Percentiles rank a stretch among this genome's conserved stretches.
phyloP scores from a whole-genome alignment of 2,797 vertebrate genomes.

The Bradypus variegatus region DNA sequence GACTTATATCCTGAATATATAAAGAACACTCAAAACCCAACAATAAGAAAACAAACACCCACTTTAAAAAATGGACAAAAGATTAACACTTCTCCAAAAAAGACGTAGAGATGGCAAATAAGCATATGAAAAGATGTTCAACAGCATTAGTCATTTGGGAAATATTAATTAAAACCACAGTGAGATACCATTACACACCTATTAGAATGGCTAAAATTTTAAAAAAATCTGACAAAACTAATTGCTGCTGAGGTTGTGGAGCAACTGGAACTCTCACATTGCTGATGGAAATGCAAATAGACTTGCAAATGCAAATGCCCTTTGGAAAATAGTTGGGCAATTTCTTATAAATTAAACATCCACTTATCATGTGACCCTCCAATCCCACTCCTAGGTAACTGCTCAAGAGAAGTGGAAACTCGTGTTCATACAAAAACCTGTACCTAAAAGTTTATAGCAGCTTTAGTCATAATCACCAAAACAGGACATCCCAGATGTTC shows the following conservation, averaged over 20 bases:
- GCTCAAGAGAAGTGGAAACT: slow-evolving; percentile 1
- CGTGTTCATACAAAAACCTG: not conserved
- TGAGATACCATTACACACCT: not conserved
- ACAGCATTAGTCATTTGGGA: not conserved
- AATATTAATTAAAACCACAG: not conserved
- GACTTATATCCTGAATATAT: not conserved
- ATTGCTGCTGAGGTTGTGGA: not conserved
- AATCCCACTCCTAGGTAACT: not conserved
- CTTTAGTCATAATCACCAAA: not conserved
- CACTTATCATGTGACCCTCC: not conserved
- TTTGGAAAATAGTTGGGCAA: not conserved
- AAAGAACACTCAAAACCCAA: slow-evolving; percentile 13
- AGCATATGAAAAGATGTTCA: not conserved
- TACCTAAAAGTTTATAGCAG: not conserved
- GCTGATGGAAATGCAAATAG: not conserved
- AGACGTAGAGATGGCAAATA: not conserved
- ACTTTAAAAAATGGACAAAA: not conserved
- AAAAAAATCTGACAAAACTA: not conserved
- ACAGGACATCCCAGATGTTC: not conserved
- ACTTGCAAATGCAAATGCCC: no score
- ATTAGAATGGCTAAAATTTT: not conserved
- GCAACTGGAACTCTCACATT: not conserved
- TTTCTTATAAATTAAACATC: not conserved
- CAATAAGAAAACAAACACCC: slow-evolving; percentile 7
- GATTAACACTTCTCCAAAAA: not conserved